phyloP scores from a whole-genome alignment of 1,140 invertebrate species.

The Anastatus disparis region DNA sequence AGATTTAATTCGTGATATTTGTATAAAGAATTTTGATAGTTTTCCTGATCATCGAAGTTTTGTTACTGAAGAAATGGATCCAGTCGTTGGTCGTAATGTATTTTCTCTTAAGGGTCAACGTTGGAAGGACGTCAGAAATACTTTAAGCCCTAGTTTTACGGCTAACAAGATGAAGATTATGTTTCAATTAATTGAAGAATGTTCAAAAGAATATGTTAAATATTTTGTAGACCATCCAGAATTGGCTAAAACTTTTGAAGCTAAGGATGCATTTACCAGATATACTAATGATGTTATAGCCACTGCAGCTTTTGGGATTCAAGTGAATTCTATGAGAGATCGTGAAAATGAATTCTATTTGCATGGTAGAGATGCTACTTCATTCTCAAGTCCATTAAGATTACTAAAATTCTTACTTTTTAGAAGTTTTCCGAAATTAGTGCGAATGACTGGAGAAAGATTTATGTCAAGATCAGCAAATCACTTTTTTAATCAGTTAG shows the following conservation, averaged over 20 bases:
- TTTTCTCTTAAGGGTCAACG: constrained; percentile 55
- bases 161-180: constrained; percentile 59
- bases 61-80: constrained; percentile 53
- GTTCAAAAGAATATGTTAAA: constrained; percentile 49
- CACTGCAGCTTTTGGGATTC: constrained; percentile 58
- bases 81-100: constrained; percentile 54
- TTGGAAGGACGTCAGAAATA: constrained; percentile 60
- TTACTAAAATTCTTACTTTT: constrained; percentile 39
- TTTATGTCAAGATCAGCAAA: constrained; percentile 40
- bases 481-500: constrained; percentile 47
- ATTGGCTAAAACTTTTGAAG: constrained; percentile 31
- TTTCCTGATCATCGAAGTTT: constrained; percentile 60
- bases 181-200: constrained; percentile 54
- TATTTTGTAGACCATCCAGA: constrained; percentile 51
- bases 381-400: constrained; percentile 38
- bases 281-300: constrained; percentile 63
- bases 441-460: constrained; percentile 24
- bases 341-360: constrained; percentile 57
- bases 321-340: constrained; percentile 57
- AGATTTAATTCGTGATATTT: constrained; percentile 60
- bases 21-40: constrained; percentile 63
- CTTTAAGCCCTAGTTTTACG: constrained; percentile 61
- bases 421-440: constrained; percentile 33
- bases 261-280: constrained; percentile 54
- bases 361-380: constrained; percentile 52